Evolutionary conservation across 2,113 vertebrate genomes (phyloP), one percentile per base, ranked within the genome.

Genomic region (Otis tarda): DNA sequence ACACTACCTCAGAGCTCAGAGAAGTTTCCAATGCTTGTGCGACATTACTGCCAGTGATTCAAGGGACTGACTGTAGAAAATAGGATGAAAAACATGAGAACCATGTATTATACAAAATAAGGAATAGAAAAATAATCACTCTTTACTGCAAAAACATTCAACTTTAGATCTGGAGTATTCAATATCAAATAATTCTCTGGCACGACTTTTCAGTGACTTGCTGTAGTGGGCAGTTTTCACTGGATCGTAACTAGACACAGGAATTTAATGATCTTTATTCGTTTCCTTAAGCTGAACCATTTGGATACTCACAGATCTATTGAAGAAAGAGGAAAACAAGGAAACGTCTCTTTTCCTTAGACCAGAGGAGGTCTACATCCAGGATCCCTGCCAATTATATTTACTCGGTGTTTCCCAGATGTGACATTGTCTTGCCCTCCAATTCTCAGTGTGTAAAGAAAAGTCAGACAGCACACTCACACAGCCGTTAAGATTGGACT

Each of bases 61-160:
- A 24, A 67, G 76, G 45, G 35, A 24, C 68, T 88, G 75, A 27
- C 94, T 75, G 67, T 56, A 92, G 86, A 77, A 96, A 96, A 70
- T 73, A 89, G 3, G 81, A 95, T 94, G 79, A 90, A 96, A 95
- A 97, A 71, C 77, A 78, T 35, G 60, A 91, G 84, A 87, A 57
- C 53, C 83, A 53, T 94, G 69, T 79, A 92, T 95, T 93, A 94
- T 91, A 89, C 53, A 90, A 94, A 95, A 96, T 61, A 91, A 92
- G 85, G 82, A 82, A 89, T 83, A 96, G 67, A 73, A 86, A 63
- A 94, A 71, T 39, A 87, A 67, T 74, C 43, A 27, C 22, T 90
- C 92, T 93, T 92, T 65, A 23, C 57, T 93, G 89, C 80, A 77
- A 90, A 93, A 90, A 60, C 61, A 47, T 82, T 93, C 53, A 65